Base-by-base conservation (phyloP, 2,888 invertebrate genomes). In the Synanthedon myopaeformis region DNA sequence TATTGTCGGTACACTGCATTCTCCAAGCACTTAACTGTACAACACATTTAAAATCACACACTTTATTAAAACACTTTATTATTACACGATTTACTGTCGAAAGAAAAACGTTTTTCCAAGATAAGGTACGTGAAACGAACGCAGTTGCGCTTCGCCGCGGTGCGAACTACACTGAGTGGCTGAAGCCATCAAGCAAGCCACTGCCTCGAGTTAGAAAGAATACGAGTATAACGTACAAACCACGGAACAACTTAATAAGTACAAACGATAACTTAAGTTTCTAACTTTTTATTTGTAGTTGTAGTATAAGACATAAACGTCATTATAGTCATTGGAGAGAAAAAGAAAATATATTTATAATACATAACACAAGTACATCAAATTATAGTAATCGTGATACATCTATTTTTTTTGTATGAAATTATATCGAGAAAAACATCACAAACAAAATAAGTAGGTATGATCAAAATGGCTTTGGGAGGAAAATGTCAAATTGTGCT, bases 171-270 rank as follows among this genome's bases (percentile, higher is more conserved):
- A 68, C 35, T 35, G 35, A 35, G 10, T 35, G 10, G 2, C 35
- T 35, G 69, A 67, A 72, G 69, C 23, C 23, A 23, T 23, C 23
- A 23, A 23, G 23, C 23, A 23, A 23, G 23, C 69, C 64, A 79
- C 79, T 80, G 73, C 72, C 72, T 69, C 65, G 66, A 60, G 71
- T 74, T 76, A 74, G 77, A 75, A 77, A 79, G 73, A 81, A 78
- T 72, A n/a, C n/a, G n/a, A n/a, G n/a, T n/a, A 67, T 55, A 57
- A 70, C 70, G 69, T 70, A 75, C 72, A n/a, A n/a, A n/a, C n/a
- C n/a, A n/a, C n/a, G n/a, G n/a, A n/a, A n/a, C n/a, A n/a, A n/a
- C n/a, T n/a, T n/a, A n/a, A n/a, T n/a, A n/a, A n/a, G n/a, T n/a
- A n/a, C n/a, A 70, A 73, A 75, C 75, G 76, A 79, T 75, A 72